A percentile compares a stretch with the other conserved stretches of the same genome.
Evolutionary conservation across 2,797 vertebrate genomes (phyloP).

Genomic region (Phataginus tetradactyla): DNA sequence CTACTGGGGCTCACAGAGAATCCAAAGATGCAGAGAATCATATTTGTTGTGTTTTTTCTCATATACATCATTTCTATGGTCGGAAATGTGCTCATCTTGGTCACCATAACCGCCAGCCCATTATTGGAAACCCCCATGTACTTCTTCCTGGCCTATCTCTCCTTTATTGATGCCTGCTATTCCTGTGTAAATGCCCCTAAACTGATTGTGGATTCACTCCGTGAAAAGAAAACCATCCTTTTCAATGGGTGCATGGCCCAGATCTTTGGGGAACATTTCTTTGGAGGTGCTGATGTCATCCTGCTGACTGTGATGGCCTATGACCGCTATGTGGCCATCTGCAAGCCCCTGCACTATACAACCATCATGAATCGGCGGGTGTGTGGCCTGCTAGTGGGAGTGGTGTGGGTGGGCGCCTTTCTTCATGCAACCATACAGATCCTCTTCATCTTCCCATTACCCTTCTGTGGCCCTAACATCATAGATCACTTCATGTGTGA

Average conservation of each 20-base stretch:
- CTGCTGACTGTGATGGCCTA: conserved; percentile 24
- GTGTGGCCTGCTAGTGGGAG: background rate
- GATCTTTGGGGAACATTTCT: conserved; percentile 46
- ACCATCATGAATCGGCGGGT: background rate
- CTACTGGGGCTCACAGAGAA: background rate
- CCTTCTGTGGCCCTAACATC: conserved; percentile 31
- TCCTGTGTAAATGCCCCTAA: conserved; percentile 58
- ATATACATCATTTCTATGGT: conserved; percentile 58
- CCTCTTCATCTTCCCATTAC: background rate
- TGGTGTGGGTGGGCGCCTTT: background rate
- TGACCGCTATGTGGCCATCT: conserved; percentile 3
- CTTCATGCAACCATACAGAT: conserved; percentile 28
- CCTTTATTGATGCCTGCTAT: conserved; percentile 63
- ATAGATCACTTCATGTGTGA: conserved; percentile 51
- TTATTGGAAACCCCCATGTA: conserved; percentile 52
- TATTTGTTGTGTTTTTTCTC: conserved; percentile 64
- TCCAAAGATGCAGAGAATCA: background rate
- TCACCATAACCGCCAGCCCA: conserved; percentile 54
- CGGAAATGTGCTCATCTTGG: conserved; percentile 68
- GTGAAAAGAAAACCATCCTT: conserved; percentile 44
- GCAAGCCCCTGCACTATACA: conserved; percentile 21
- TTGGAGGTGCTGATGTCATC: conserved; percentile 56
- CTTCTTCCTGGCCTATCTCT: conserved; percentile 63
- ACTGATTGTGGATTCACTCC: conserved; percentile 30
- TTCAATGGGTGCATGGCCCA: conserved; percentile 59